A percentile compares a stretch with the other conserved stretches of the same genome.
These are phyloP conservation scores for Muricea muricata DNA, from an alignment of 92 coral and sea anemone genomes.

Conservation along the genomic window DNA sequence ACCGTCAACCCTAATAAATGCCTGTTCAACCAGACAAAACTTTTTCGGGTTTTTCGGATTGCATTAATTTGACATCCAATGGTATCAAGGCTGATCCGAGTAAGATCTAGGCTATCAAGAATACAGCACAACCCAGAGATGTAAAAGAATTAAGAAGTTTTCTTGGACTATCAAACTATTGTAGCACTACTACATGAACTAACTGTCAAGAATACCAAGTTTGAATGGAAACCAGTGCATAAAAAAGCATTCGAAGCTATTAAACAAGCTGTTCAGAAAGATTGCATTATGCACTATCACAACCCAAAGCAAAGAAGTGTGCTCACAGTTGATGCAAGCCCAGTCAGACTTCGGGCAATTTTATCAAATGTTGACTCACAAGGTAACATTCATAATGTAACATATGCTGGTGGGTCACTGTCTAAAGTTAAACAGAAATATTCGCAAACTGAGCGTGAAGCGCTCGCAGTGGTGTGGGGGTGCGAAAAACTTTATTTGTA, in stretches of 20 bases:
- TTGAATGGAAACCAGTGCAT: conserved; percentile 43
- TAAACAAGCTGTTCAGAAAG: conserved; percentile 41
- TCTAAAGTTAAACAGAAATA: conserved; percentile 36
- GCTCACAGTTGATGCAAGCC: conserved; percentile 43
- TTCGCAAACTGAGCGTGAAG: conserved; percentile 45
- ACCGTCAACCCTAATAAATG: conserved; percentile 36
- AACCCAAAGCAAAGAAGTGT: conserved; percentile 23
- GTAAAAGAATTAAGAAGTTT: conserved; percentile 25
- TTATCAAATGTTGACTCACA: conserved; percentile 29
- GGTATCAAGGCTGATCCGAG: conserved; percentile 36
- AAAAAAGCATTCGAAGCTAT: conserved; percentile 34
- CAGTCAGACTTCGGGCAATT: conserved; percentile 12
- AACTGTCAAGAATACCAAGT: conserved; percentile 10
- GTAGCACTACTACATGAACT: conserved; percentile 8
- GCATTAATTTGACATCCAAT: neutral
- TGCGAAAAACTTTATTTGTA: conserved; percentile 46
- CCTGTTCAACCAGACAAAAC: conserved; percentile 33
- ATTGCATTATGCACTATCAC: conserved; percentile 40
- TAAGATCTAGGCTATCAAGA: neutral
- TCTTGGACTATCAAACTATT: conserved; percentile 15
- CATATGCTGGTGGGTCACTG: conserved; percentile 50
- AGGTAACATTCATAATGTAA: conserved; percentile 45
- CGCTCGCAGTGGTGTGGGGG: conserved; percentile 57
- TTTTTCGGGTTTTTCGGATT: conserved; percentile 49
- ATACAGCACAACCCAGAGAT: conserved; percentile 7